These are phyloP conservation scores for Zaprionus vittiger DNA, from an alignment of 1,140 invertebrate genomes.

Conservation along the genomic window DNA sequence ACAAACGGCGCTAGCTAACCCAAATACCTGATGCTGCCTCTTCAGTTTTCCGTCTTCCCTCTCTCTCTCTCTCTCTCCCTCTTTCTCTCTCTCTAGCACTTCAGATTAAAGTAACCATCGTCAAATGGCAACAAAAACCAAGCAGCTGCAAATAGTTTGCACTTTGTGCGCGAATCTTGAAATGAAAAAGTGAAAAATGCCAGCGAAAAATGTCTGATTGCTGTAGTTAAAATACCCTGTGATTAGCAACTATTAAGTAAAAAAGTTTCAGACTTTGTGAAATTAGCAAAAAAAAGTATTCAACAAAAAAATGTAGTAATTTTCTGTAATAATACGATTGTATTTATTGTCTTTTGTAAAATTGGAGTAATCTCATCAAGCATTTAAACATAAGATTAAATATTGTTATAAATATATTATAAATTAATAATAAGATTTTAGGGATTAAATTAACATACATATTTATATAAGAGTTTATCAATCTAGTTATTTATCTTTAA, in stretches of 20 bases:
- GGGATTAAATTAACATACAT: no score
- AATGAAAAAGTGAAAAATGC: slow-evolving; percentile 41
- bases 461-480: no score
- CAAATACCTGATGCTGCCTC: slow-evolving; percentile 52
- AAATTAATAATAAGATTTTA: no score
- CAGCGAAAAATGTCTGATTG: slow-evolving; percentile 6
- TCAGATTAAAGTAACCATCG: slow-evolving; percentile 66
- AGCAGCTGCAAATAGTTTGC: slow-evolving; percentile 69
- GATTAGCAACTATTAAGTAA: neutral
- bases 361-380: no score
- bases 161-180: slow-evolving; percentile 60
- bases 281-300: neutral
- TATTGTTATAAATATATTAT: no score
- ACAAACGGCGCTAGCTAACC: slow-evolving; percentile 67
- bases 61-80: neutral
- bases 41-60: neutral
- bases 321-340: neutral
- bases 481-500: no score
- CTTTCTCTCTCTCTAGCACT: neutral
- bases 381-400: no score
- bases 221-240: slow-evolving; percentile 29
- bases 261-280: neutral
- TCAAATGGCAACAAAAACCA: slow-evolving; percentile 61
- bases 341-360: no score
- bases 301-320: neutral